Evolutionary conservation across 2,888 invertebrate species (phyloP), one percentile per base, ranked within the genome.

Genomic region (Marronus borbonicus): DNA sequence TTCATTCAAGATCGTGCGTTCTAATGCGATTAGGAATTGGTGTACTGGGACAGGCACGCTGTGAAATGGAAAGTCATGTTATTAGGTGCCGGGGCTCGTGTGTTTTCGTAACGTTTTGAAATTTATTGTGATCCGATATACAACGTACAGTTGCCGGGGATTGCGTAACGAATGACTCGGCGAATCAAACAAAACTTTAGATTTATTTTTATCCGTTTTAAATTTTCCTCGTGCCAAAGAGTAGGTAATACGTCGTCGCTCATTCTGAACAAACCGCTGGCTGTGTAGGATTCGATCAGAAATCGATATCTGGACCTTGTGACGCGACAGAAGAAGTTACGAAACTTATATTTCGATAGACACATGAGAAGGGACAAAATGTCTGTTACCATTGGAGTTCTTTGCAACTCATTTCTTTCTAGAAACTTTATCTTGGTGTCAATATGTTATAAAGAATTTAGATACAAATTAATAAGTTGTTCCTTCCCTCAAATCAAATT

Each of bases 21-120:
- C 31, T 28, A 62, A 62, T 12, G 62, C 62, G 62, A 62, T 62
- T 62, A 62, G 55, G 24, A 62, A 62, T 62, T 62, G 62, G 62
- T 62, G 31, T 31, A 31, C 55, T 55, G 20, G 17, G 24, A 24
- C 12, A 60, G n/a, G 62, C 62, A 62, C 8, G 62, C 14, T 28
- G 62, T 14, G 62, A 62, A 62, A 62, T 31, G 62, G 62, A 62
- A 62, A 62, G 62, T 31, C 31, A 31, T 20, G 20, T 17, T 55
- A 55, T 55, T 62, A 62, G 62, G 62, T 31, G 62, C 31, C 62
- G 31, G 62, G 62, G 31, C 28, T 28, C 3, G 62, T 31, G 2
- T 31, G 31, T 36, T 62, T 62, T 62, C 28, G 62, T 62, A 62
- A 62, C 12, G 31, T 28, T 62, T 62, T 31, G 62, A 62, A 62